Conservation (phyloP, 1,140 invertebrate genomes). For the Calephelis nemesis region DNA sequence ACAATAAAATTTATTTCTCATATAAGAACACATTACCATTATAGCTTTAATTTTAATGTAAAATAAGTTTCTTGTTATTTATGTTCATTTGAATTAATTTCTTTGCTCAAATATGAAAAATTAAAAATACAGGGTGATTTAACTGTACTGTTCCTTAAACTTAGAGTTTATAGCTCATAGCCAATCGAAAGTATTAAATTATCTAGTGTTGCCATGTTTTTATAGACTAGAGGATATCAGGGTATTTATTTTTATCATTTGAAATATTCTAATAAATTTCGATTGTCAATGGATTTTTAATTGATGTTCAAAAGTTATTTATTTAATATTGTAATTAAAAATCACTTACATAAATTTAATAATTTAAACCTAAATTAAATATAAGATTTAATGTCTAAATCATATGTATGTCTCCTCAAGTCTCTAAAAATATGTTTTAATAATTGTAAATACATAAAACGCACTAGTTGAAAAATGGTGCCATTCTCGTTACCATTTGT, state of each 20-base stretch:
- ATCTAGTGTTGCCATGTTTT: conserved; percentile 3
- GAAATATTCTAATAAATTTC: background rate
- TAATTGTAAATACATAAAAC: conserved; percentile 21
- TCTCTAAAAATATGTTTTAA: conserved; percentile 2
- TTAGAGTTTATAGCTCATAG: conserved; percentile 28
- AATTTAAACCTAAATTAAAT: no score
- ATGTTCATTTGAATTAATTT: conserved; percentile 20
- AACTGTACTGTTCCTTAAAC: conserved; percentile 37
- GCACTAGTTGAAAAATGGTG: conserved; percentile 38
- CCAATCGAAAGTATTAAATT: conserved; percentile 31
- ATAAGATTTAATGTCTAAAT: background rate
- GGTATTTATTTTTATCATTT: no score
- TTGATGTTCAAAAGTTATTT: no score
- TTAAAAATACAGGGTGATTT: conserved; percentile 36
- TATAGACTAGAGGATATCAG: conserved; percentile 1
- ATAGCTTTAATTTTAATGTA: conserved; percentile 57
- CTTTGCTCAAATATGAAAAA: conserved; percentile 28
- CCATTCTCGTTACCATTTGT: conserved; percentile 66
- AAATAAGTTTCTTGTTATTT: conserved; percentile 28
- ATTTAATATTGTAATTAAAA: no score
- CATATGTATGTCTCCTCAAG: background rate
- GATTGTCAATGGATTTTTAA: background rate
- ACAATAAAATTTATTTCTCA: conserved; percentile 9
- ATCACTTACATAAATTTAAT: no score
- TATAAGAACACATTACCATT: conserved; percentile 56